phyloP scores from a whole-genome alignment of 2,888 invertebrate species.

The Hirtodrosophila trivittata region DNA sequence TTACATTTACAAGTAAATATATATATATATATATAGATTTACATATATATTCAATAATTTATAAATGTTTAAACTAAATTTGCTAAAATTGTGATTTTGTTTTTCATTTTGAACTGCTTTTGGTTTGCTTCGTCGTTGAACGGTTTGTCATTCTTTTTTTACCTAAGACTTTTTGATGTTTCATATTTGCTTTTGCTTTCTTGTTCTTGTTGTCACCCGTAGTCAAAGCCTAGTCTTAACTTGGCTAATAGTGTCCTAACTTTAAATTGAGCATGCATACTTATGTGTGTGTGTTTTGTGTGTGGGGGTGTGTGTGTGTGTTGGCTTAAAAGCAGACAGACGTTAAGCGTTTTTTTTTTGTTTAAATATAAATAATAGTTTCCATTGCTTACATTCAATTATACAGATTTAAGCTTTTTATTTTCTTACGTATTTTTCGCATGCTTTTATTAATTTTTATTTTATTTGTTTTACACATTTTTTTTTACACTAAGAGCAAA shows the following conservation, averaged over 20 bases:
- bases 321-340: constrained; percentile 68
- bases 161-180: constrained; percentile 35
- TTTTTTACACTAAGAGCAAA: constrained; percentile 62
- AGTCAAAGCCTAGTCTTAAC: constrained; percentile 45
- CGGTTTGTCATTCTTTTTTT: constrained; percentile 39
- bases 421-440: constrained; percentile 49
- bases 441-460: constrained; percentile 28
- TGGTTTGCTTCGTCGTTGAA: constrained; percentile 79
- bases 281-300: constrained; percentile 22
- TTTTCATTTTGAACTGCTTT: constrained; percentile 71
- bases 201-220: constrained; percentile 57
- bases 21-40: constrained; percentile 33
- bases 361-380: constrained; percentile 39
- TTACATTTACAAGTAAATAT: constrained; percentile 38
- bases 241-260: constrained; percentile 26
- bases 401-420: constrained; percentile 16
- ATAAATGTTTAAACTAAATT: constrained; percentile 77
- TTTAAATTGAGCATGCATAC: constrained; percentile 56
- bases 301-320: no score
- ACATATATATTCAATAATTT: constrained; percentile 58
- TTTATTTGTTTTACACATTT: constrained; percentile 39
- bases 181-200: constrained; percentile 13
- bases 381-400: constrained; percentile 53
- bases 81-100: constrained; percentile 71
- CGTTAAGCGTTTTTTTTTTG: constrained; percentile 45